phyloP scores from a whole-genome alignment of 2,113 vertebrate species.

The Cathartes aura region DNA sequence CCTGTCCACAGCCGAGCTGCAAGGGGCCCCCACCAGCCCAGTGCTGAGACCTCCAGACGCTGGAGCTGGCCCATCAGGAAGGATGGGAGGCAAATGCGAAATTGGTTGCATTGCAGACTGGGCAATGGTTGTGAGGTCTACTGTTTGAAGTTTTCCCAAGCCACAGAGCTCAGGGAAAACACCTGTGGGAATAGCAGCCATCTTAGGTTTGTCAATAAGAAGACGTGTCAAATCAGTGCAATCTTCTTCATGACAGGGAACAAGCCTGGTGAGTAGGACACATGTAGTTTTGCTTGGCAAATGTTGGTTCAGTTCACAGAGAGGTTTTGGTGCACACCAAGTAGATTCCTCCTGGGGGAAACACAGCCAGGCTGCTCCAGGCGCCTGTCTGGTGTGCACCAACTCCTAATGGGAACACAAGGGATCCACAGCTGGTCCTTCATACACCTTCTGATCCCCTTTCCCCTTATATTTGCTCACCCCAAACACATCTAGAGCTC shows the following conservation, averaged over 20 bases:
- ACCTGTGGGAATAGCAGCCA: neutral
- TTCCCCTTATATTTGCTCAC: neutral
- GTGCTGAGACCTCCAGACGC: neutral
- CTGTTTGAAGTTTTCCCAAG: neutral
- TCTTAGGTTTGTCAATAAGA: neutral
- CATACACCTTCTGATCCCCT: neutral
- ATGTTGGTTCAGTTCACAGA: neutral
- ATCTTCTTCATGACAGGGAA: neutral
- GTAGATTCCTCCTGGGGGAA: neutral
- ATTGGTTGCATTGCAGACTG: neutral
- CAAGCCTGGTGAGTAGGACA: neutral
- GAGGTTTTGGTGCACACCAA: neutral
- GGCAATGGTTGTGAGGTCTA: neutral
- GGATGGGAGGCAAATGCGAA: neutral
- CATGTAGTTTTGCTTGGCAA: neutral
- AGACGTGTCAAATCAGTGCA: neutral
- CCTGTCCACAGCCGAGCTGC: neutral
- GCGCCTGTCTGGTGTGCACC: accelerated
- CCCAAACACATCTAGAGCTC: neutral
- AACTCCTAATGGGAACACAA: neutral
- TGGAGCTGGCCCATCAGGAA: neutral
- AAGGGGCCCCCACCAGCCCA: neutral
- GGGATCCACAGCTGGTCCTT: neutral
- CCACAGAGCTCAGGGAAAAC: neutral
- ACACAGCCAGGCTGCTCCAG: neutral